These are phyloP conservation scores for Mixornis gularis DNA, from an alignment of 2,113 vertebrate species.

Conservation along the genomic window DNA sequence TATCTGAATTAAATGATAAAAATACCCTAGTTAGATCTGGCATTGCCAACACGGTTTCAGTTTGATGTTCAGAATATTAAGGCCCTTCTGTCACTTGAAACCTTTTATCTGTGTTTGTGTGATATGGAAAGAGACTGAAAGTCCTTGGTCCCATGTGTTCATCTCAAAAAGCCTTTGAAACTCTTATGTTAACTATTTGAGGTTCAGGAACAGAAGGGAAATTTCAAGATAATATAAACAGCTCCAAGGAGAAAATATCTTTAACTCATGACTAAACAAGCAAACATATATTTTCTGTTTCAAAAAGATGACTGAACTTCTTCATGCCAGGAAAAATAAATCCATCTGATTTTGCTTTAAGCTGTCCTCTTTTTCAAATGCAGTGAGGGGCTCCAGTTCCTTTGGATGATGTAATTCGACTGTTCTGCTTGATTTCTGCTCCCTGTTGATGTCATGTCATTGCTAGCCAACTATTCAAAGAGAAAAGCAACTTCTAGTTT, in stretches of 20 bases:
- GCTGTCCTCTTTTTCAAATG: conserved; percentile 12
- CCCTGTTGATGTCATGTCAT: conserved; percentile 27
- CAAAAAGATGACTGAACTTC: conserved; percentile 27
- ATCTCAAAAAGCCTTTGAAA: conserved; percentile 8
- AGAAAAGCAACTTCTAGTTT: conserved; percentile 35
- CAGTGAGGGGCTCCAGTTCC: neutral
- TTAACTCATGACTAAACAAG: conserved; percentile 40
- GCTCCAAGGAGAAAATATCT: conserved; percentile 12
- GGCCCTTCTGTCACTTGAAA: neutral
- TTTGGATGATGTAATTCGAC: conserved; percentile 34
- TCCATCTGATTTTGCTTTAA: conserved; percentile 57
- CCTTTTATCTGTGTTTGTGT: neutral
- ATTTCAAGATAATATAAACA: conserved; percentile 14
- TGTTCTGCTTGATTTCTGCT: conserved; percentile 55
- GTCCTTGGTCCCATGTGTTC: neutral
- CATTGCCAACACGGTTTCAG: neutral
- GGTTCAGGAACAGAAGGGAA: conserved; percentile 38
- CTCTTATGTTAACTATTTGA: conserved; percentile 1
- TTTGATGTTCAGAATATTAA: neutral
- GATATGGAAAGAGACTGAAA: conserved; percentile 7
- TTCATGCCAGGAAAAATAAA: conserved; percentile 51
- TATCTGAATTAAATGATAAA: neutral
- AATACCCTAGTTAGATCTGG: neutral
- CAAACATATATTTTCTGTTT: conserved; percentile 28
- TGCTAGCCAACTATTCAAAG: conserved; percentile 39